Evolutionary conservation across 2,797 vertebrate species (phyloP).

Genomic region (Falco naumanni): DNA sequence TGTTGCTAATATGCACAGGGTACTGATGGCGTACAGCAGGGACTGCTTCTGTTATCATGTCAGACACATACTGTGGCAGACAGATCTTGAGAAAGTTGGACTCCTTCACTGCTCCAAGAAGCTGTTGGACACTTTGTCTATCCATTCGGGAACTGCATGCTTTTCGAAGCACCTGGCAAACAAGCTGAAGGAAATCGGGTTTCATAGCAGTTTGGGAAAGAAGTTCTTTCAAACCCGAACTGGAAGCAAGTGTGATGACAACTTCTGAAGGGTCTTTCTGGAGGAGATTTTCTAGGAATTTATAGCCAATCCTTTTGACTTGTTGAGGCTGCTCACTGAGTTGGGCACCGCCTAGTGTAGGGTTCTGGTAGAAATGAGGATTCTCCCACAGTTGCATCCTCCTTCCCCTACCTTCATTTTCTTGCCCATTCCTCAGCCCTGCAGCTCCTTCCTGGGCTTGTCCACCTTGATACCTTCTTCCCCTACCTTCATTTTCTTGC

Average conservation of each 20-base stretch:
- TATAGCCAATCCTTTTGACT: slow-evolving; percentile 78
- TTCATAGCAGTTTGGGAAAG: slow-evolving; percentile 80
- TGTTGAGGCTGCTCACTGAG: slow-evolving; percentile 47
- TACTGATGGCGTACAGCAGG: slow-evolving; percentile 76
- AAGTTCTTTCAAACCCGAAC: slow-evolving; percentile 73
- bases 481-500: neutral
- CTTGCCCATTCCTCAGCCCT: slow-evolving; percentile 38
- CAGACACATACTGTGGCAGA: slow-evolving; percentile 83
- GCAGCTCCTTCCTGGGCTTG: neutral
- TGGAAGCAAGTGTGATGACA: slow-evolving; percentile 85
- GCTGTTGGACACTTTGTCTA: slow-evolving; percentile 82
- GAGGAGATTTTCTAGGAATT: slow-evolving; percentile 83
- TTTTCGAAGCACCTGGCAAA: slow-evolving; percentile 86
- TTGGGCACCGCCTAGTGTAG: neutral
- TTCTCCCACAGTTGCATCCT: slow-evolving; percentile 18
- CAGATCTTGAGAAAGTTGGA: slow-evolving; percentile 85
- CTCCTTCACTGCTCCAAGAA: slow-evolving; percentile 85
- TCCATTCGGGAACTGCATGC: slow-evolving; percentile 83
- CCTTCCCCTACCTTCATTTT: slow-evolving; percentile 48
- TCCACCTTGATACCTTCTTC: slow-evolving; percentile 24
- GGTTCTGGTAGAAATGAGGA: neutral
- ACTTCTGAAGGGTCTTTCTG: slow-evolving; percentile 85
- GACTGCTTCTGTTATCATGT: slow-evolving; percentile 80
- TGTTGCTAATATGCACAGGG: slow-evolving; percentile 84
- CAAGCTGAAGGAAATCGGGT: slow-evolving; percentile 80